Conservation (phyloP, 1,140 invertebrate species). For the Onthophagus taurus region DNA sequence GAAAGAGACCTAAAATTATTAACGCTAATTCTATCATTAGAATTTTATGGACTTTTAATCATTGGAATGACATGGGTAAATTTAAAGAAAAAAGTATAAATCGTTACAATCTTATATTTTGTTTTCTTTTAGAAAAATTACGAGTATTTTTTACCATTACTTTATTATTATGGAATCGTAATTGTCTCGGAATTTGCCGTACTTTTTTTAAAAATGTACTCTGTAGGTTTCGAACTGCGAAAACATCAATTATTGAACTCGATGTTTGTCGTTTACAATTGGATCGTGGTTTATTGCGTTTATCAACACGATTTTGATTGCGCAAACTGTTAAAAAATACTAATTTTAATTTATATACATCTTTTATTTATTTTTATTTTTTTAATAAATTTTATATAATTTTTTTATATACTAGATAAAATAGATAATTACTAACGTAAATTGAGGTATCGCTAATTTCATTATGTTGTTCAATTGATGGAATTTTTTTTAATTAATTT, state of each 20-base stretch:
- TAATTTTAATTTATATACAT: too few relatives aligned
- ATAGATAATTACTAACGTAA: too few relatives aligned
- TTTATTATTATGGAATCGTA: conserved; percentile 25
- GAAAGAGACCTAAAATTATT: conserved; percentile 31
- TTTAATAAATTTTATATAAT: too few relatives aligned
- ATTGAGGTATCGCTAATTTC: too few relatives aligned
- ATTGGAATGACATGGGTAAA: conserved; percentile 27
- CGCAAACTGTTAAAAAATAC: too few relatives aligned
- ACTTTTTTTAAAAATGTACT: conserved; percentile 23
- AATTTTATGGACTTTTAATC: conserved; percentile 30
- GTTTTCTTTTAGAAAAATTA: conserved; percentile 22
- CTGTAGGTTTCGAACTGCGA: conserved; percentile 23
- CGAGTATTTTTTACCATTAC: conserved; percentile 27
- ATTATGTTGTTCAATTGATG: too few relatives aligned
- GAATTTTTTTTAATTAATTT: too few relatives aligned
- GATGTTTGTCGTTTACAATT: conserved; percentile 29
- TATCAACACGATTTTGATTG: too few relatives aligned
- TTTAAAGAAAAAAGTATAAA: not conserved
- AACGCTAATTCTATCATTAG: conserved; percentile 26
- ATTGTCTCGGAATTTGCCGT: conserved; percentile 27
- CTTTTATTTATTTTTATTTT: too few relatives aligned
- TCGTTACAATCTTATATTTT: not conserved
- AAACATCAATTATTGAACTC: conserved; percentile 23
- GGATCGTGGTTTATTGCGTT: conserved; percentile 26
- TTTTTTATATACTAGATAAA: too few relatives aligned